A percentile compares a stretch with the other conserved stretches of the same genome.
Conservation (phyloP, 2,113 vertebrate species). For the Zootoca vivipara region DNA sequence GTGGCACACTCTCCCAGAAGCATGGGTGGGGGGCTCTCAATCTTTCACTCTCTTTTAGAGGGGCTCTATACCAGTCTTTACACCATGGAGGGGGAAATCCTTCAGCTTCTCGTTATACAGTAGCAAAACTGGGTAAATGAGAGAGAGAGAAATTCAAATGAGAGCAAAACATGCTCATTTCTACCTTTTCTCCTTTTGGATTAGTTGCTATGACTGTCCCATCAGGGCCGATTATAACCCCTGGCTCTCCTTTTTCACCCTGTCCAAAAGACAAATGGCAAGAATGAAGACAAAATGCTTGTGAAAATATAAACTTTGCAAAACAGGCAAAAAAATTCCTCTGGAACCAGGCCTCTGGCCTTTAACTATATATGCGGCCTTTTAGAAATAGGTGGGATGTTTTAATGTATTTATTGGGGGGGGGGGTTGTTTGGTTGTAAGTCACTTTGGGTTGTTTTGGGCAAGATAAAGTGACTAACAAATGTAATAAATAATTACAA, state of each 20-base stretch:
- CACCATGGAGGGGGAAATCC: too few species aligned
- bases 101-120: neutral
- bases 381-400: too few species aligned
- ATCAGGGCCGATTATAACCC: slow-evolving; percentile 60
- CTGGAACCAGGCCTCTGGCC: too few species aligned
- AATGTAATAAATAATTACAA: too few species aligned
- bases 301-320: neutral
- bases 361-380: too few species aligned
- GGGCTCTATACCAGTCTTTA: neutral
- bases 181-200: slow-evolving; percentile 78
- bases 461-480: too few species aligned
- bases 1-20: neutral
- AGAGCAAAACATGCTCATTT: neutral
- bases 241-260: slow-evolving; percentile 83
- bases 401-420: too few species aligned
- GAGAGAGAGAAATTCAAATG: fast-evolving
- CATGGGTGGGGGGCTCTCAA: neutral
- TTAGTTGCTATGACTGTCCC: slow-evolving; percentile 32
- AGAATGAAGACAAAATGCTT: neutral
- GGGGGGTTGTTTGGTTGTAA: too few species aligned
- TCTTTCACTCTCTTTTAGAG: neutral
- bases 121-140: fast-evolving
- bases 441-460: too few species aligned
- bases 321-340: too few species aligned
- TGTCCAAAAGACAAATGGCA: slow-evolving; percentile 28